Percentiles rank a stretch among this genome's conserved stretches.
phyloP scores from a whole-genome alignment of 2,888 invertebrate genomes.

The Erebia ligea region DNA sequence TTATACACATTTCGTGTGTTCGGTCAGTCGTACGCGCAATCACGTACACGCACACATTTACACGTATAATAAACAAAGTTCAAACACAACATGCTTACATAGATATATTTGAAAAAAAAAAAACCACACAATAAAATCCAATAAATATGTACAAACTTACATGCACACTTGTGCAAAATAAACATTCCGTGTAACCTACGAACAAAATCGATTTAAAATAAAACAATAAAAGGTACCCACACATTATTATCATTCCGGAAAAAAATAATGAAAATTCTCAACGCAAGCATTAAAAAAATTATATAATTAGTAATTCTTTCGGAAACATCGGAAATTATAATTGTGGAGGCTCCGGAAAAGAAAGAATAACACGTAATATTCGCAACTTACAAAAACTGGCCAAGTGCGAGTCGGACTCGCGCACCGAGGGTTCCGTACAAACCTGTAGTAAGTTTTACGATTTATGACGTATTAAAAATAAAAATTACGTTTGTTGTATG shows the following conservation, averaged over 20 bases:
- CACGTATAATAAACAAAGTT: too few species aligned
- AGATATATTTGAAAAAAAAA: neutral
- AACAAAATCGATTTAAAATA: neutral
- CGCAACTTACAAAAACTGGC: neutral
- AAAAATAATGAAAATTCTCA: neutral
- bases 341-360: neutral
- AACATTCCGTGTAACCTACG: neutral
- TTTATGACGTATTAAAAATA: too few species aligned
- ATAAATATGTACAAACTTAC: neutral
- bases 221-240: neutral
- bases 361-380: neutral
- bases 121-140: conserved; percentile 9
- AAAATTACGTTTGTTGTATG: too few species aligned
- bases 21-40: too few species aligned
- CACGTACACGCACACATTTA: too few species aligned
- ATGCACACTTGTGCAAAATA: conserved; percentile 7
- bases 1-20: too few species aligned
- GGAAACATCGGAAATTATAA: neutral
- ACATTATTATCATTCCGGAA: neutral
- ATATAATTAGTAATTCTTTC: neutral
- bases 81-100: neutral
- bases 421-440: too few species aligned
- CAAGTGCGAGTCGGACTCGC: too few species aligned
- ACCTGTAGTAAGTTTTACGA: too few species aligned
- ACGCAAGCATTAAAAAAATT: neutral